Evolutionary conservation across 92 coral and sea anemone species (phyloP), one percentile per base, ranked within the genome.

Genomic region (Epizoanthus illoricatus): DNA sequence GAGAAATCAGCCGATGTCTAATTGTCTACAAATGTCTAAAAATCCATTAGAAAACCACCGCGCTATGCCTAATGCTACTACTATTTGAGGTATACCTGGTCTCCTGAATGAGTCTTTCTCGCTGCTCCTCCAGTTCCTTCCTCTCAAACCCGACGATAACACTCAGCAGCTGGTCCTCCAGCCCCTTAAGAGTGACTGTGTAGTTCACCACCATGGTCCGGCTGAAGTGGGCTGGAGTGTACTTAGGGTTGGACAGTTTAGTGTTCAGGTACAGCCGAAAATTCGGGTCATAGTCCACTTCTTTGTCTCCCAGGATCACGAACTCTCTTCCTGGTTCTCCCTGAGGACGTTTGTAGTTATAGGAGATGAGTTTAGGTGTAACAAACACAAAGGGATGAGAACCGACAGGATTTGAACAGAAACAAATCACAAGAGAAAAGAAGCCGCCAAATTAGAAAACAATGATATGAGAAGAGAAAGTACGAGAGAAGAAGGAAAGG

Each of bases 151-250:
- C 99, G 2, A 97, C 99, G 66, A 97, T 97, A 5, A 97, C 99
- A 88, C 99, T 97, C 60, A 97, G 85, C 65, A 97, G 81, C 86
- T 97, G 99, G 55, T 97, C 99, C 86, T 97, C 99, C 45, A 97
- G 81, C 18, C 99, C 99, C 85, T 97, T 97, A 87, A 97, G 85
- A 0, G 99, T 97, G 42, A 97, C 99, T 15, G 99, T 97, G 70
- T 97, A 97, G 89, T 97, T 97, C 78, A 97, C 99, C 60, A 97
- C 99, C 99, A 97, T 97, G 61, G 97, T 88, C 45, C 99, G 98
- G 55, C 99, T 97, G 81, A 97, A 97, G 88, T 97, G 99, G 4
- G 99, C 94, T 3, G 99, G 99, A 0, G 99, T 97, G 88, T 97
- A 97, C 76, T 94, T 97, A 5, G 99, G 99, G 83, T 97, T 97